Evolutionary conservation across 2,113 vertebrate species (phyloP).

Genomic region (Baryphthengus martii): DNA sequence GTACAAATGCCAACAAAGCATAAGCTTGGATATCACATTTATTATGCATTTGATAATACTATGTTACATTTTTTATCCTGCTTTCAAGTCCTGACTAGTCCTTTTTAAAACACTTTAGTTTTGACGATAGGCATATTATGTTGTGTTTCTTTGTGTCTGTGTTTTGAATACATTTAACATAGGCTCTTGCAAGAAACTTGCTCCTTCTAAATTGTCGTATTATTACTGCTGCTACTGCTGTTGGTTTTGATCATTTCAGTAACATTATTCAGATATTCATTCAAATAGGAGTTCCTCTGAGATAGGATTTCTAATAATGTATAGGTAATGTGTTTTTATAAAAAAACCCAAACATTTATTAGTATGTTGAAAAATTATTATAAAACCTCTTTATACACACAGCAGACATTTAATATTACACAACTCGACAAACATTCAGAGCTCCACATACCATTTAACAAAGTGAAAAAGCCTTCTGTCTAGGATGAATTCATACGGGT

Average conservation of each 20-base stretch:
- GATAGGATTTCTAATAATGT: neutral
- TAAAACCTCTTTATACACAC: neutral
- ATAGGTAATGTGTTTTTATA: neutral
- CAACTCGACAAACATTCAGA: neutral
- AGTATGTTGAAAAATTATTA: neutral
- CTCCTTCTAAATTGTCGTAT: neutral
- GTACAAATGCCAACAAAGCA: neutral
- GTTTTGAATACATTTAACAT: neutral
- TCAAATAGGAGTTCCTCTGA: neutral
- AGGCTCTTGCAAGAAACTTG: neutral
- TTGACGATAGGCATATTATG: neutral
- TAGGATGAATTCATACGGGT: neutral
- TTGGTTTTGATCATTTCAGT: neutral
- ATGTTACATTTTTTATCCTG: neutral
- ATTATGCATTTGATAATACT: neutral
- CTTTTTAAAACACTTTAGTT: neutral
- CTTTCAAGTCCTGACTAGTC: neutral
- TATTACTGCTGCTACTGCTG: neutral
- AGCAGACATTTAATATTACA: neutral
- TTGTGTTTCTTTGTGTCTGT: neutral
- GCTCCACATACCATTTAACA: neutral
- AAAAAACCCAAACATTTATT: neutral
- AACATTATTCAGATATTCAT: neutral
- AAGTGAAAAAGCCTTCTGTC: neutral
- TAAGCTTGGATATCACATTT: neutral